Base-by-base conservation (phyloP, 2,113 vertebrate species). In the Paedocypris sp. region DNA sequence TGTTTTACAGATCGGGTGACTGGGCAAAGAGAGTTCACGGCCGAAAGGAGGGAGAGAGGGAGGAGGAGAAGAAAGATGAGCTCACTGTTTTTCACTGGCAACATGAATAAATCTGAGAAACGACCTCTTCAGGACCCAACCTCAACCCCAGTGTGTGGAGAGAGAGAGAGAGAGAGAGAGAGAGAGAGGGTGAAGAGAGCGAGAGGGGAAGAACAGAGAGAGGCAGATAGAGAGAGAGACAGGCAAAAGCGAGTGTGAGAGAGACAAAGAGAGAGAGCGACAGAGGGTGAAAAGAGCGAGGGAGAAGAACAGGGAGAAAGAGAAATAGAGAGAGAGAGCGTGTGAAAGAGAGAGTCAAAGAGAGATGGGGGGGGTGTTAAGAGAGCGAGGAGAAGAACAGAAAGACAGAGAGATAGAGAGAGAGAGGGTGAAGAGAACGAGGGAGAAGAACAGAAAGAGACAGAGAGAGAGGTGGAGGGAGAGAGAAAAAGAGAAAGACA, bases 41-140 rank as follows among this genome's bases (percentile, higher is more conserved):
- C 67, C 70, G 60, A 48, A 45, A 7, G 32, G n/a, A 45, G 5
- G 32, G n/a, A 45, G 47, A 38, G 51, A 12, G n/a, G 33, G 31
- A 16, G 56, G 60, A 79, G 67, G 64, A 72, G 66, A 46, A 79
- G 76, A 74, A 79, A 80, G 75, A 75, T 56, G 76, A 82, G 77
- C 69, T 67, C 62, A 42, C 62, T 58, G 73, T 62, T 60, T 76
- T 72, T 57, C 31, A 47, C 43, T 65, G 68, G 46, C 59, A 70
- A 67, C 73, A 23, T 42, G 58, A 63, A 72, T 74, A 36, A 54
- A 75, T 72, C 78, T 71, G 71, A 73, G 69, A 68, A 77, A 67
- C 63, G 72, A 74, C 69, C 76, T 66, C 66, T 61, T 56, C 59
- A 66, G 68, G 62, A 71, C 69, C 76, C 69, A 43, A 50, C 53